These are phyloP conservation scores for Notamacropus eugenii DNA, from an alignment of 2,797 vertebrate species.

Conservation along the genomic window DNA sequence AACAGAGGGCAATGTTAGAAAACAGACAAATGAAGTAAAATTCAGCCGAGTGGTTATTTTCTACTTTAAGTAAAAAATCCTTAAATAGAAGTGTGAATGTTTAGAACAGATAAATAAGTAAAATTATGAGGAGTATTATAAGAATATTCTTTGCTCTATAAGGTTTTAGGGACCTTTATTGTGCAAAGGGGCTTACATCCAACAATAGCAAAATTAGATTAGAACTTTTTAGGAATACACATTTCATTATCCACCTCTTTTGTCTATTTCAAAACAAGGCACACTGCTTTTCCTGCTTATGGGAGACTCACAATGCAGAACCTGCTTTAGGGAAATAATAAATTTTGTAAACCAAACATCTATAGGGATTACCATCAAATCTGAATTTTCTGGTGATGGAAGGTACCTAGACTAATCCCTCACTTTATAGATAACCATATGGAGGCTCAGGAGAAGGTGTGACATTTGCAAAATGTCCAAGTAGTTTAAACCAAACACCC, in stretches of 20 bases:
- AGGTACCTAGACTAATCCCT: no score
- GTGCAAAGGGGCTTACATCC: slow-evolving; percentile 23
- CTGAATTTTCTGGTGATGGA: no score
- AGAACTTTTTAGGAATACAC: slow-evolving; percentile 39
- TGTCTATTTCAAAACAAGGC: slow-evolving; percentile 2
- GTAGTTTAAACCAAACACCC: background rate
- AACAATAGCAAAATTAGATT: slow-evolving; percentile 45
- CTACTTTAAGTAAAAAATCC: background rate
- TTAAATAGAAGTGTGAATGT: background rate
- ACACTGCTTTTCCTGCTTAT: slow-evolving; percentile 15
- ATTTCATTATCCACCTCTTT: background rate
- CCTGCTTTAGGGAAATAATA: slow-evolving; percentile 38
- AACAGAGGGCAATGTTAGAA: background rate
- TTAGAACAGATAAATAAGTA: slow-evolving; percentile 23
- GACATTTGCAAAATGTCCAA: no score
- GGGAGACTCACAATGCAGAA: background rate
- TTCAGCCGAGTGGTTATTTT: background rate
- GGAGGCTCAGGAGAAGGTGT: no score
- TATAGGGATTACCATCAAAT: no score
- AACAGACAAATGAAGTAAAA: background rate
- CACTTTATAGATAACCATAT: no score
- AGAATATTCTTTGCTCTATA: slow-evolving; percentile 23
- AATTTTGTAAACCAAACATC: slow-evolving; percentile 24
- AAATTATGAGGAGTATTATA: slow-evolving; percentile 12
- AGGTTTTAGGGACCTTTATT: slow-evolving; percentile 9